Conservation (phyloP, 2,113 vertebrate species). For the Symphodus melops region DNA sequence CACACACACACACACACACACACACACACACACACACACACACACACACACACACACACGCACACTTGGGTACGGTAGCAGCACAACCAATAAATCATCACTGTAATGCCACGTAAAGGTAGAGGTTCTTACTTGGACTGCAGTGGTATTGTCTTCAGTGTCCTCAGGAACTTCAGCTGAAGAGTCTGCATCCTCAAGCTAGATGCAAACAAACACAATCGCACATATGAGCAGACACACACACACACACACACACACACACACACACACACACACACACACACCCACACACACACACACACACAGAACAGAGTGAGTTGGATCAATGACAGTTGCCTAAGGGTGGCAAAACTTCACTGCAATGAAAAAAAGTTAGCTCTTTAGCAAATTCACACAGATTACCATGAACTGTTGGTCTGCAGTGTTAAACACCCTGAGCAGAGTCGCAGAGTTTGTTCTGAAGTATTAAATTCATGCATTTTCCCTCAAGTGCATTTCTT, state of each 20-base stretch:
- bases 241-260: constrained; percentile 13
- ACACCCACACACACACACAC: constrained; percentile 8
- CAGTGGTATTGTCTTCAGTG: constrained; percentile 59
- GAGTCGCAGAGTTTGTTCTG: constrained; percentile 23
- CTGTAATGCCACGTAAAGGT: not conserved
- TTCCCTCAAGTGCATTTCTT: not conserved
- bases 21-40: constrained; percentile 28
- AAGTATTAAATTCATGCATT: constrained; percentile 32
- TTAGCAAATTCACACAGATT: constrained; percentile 20
- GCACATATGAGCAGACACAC: constrained; percentile 10
- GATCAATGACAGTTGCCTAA: constrained; percentile 60
- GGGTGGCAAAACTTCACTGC: constrained; percentile 40
- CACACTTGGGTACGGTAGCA: too few species aligned
- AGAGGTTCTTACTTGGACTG: constrained; percentile 67
- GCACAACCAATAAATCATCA: constrained; percentile 1
- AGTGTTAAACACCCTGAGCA: constrained; percentile 32
- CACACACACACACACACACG: constrained; percentile 9
- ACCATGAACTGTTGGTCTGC: constrained; percentile 50
- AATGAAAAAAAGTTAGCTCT: constrained; percentile 46
- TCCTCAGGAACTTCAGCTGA: constrained; percentile 67
- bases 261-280: constrained; percentile 18
- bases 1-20: constrained; percentile 28
- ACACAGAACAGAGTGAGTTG: constrained; percentile 45
- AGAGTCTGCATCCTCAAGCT: constrained; percentile 76
- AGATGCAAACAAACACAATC: constrained; percentile 35